A percentile compares a stretch with the other conserved stretches of the same genome.
phyloP scores from a whole-genome alignment of 2,888 invertebrate genomes.

The Drosophila borborema region DNA sequence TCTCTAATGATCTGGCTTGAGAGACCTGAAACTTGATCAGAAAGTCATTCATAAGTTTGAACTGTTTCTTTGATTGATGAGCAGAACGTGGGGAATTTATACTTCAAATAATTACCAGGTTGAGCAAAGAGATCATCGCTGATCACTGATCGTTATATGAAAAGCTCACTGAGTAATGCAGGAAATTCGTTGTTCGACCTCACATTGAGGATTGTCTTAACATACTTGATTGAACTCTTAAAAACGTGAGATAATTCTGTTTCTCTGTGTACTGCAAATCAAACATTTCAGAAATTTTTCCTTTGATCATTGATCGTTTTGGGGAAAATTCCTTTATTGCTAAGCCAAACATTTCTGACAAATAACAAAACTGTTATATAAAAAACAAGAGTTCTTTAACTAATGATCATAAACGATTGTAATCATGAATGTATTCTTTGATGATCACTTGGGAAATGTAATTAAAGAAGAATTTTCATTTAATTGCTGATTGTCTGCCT shows the following conservation, averaged over 20 bases:
- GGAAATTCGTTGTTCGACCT: neutral
- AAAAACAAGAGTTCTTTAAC: neutral
- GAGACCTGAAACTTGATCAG: conserved; percentile 33
- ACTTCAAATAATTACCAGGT: conserved; percentile 8
- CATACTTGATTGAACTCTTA: conserved; percentile 3
- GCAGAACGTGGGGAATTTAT: conserved; percentile 21
- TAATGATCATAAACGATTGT: neutral
- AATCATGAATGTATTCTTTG: neutral
- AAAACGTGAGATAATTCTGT: conserved; percentile 7
- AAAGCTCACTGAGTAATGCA: conserved; percentile 5
- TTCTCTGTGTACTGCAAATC: neutral
- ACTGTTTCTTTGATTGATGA: conserved; percentile 57
- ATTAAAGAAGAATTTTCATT: neutral
- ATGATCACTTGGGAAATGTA: neutral
- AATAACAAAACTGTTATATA: neutral
- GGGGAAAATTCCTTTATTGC: neutral
- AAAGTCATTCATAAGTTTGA: conserved; percentile 12
- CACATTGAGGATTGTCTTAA: neutral
- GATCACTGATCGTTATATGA: conserved; percentile 10
- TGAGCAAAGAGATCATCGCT: conserved; percentile 20
- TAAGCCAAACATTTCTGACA: neutral
- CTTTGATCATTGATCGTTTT: conserved; percentile 1
- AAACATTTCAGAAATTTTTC: too few relatives aligned
- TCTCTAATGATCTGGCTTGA: conserved; percentile 48
- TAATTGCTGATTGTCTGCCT: neutral